Evolutionary conservation across 2,113 vertebrate genomes (phyloP).

Genomic region (Myotis davidii): DNA sequence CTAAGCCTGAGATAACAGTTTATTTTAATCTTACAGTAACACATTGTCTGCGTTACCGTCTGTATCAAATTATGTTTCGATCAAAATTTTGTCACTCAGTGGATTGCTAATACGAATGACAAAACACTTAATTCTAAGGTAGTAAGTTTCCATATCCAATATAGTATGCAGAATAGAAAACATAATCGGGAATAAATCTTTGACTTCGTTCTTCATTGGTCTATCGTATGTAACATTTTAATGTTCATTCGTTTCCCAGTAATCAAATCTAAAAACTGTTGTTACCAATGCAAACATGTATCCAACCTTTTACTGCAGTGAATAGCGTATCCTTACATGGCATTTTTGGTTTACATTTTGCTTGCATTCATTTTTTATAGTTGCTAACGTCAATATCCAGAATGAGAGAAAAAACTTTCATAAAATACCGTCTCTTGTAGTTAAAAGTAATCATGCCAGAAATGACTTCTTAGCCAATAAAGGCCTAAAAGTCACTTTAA

Average conservation of each 20-base stretch:
- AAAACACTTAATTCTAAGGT: not conserved
- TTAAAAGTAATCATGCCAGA: conserved; percentile 23
- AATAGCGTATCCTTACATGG: not conserved
- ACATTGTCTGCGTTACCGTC: not conserved
- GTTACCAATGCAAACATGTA: not conserved
- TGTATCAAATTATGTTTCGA: not conserved
- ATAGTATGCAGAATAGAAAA: not conserved
- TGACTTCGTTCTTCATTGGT: not conserved
- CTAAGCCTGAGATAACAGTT: not conserved
- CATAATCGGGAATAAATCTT: not conserved
- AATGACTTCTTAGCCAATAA: conserved; percentile 42
- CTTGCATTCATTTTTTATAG: not conserved
- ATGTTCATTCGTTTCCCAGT: not conserved
- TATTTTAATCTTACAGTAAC: not conserved
- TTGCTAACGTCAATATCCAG: not conserved
- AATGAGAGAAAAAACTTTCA: not conserved
- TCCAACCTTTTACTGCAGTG: not conserved
- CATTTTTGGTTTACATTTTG: not conserved
- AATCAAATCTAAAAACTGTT: conserved; percentile 15
- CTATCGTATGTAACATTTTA: not conserved
- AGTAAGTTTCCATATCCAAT: not conserved
- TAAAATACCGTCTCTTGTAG: not conserved
- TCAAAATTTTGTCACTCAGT: not conserved
- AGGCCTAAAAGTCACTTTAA: not conserved
- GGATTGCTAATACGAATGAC: not conserved